Evolutionary conservation across 2,888 invertebrate species (phyloP).

Genomic region (Harmothoe impar): DNA sequence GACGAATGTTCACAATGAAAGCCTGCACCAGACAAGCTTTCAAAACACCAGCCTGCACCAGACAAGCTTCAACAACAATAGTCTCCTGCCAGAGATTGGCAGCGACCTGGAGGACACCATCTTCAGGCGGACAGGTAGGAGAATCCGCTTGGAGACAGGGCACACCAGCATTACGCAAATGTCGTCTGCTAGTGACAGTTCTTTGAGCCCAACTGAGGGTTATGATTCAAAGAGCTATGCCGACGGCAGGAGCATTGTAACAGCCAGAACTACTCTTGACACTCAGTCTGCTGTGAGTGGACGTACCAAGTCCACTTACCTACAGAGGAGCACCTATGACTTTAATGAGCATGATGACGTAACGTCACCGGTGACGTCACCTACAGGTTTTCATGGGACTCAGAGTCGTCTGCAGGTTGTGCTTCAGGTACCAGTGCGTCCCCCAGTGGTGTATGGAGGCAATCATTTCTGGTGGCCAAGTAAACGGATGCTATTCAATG

Average conservation of each 20-base stretch:
- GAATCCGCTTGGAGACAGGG: not conserved
- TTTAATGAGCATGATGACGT: not conserved
- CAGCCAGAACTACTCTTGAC: not conserved
- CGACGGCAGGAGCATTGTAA: not conserved
- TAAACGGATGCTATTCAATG: slow-evolving; percentile 19
- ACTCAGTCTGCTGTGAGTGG: not conserved
- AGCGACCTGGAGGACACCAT: not conserved
- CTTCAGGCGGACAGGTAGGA: not conserved
- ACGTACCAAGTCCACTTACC: slow-evolving; percentile 3
- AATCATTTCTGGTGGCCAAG: slow-evolving; percentile 59
- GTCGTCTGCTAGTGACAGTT: slow-evolving; percentile 36
- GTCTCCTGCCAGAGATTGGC: slow-evolving; percentile 23
- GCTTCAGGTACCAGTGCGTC: not conserved
- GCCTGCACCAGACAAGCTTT: slow-evolving; percentile 21
- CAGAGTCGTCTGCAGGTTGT: not conserved
- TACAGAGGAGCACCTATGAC: slow-evolving; percentile 28
- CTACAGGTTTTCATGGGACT: not conserved
- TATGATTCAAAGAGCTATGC: not conserved
- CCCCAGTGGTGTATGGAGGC: slow-evolving; percentile 32
- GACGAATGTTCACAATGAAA: not conserved
- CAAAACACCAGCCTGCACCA: not conserved
- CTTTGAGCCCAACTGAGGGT: not conserved
- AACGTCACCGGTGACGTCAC: not conserved
- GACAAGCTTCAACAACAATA: not conserved
- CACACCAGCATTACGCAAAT: not conserved